Base-by-base conservation (phyloP, 2,888 invertebrate species). In the Metacarcinus magister region DNA sequence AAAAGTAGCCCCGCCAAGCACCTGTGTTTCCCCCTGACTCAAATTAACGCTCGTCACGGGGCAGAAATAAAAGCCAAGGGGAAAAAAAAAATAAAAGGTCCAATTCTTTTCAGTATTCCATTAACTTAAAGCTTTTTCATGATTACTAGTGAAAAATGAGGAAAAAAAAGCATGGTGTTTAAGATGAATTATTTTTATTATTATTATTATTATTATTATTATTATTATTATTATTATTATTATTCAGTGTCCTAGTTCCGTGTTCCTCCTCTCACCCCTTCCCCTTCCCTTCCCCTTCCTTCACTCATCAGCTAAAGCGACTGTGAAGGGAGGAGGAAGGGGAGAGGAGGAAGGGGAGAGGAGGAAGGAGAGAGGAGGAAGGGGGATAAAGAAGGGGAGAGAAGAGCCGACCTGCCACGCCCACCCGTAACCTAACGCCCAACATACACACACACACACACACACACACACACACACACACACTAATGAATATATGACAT, bases 391-490 rank as follows among this genome's bases (percentile, higher is more conserved):
- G 91, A n/a, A 91, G 90, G 32, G 90, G 43, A n/a, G 67, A 19
- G 67, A 67, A n/a, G n/a, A n/a, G n/a, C n/a, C 19, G n/a, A 67
- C n/a, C 67, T 67, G 67, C 67, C 67, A 67, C 67, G 67, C 67
- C 67, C 67, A 67, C 67, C n/a, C 10, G 67, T 23, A 67, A 67
- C 67, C 10, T 67, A n/a, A 67, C 89, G 32, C 43, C 32, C 39
- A 39, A 89, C 10, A 43, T 39, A 89, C 89, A 89, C 89, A 89
- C 89, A 89, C 89, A 89, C 89, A 89, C 89, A 89, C 89, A 89
- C 89, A 89, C 89, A 89, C 89, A 89, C 89, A 89, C 89, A 89
- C 89, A 89, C 89, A 54, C 54, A 54, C 54, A 54, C 67, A 67
- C 67, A 67, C 67, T 67, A 67, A 67, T 67, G 67, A n/a, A n/a